Evolutionary conservation across 2,888 invertebrate genomes (phyloP), one percentile per base, ranked within the genome.

Genomic region (Cacoxenus indagator): DNA sequence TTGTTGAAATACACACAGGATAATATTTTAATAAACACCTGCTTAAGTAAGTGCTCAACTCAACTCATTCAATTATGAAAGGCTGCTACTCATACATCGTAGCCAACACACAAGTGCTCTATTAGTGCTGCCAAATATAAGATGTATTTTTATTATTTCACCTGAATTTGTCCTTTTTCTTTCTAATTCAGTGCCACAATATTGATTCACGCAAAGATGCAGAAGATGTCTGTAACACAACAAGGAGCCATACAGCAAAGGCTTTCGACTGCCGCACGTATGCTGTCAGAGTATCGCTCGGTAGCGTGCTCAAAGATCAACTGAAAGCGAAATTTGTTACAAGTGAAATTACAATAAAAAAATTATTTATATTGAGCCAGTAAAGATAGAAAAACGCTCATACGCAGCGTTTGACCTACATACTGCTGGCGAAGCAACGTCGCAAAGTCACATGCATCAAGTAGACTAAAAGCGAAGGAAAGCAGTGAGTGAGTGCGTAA

Each of bases 331-430:
- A n/a, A n/a, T n/a, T n/a, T n/a, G n/a, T n/a, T 57, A n/a, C 48
- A 73, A 73, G 59, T 67, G 24, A 73, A 73, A 54, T 68, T 27
- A 6, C 59, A 37, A 37, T 19, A 43, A 26, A 65, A 71, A 73
- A 71, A 48, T 66, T 73, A 73, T 81, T 80, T 78, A 73, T 74
- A 74, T 75, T 78, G 82, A 73, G 71, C 71, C 74, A 72, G 70
- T 82, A 2, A 43, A n/a, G 45, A 43, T 43, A n/a, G n/a, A n/a
- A n/a, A n/a, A n/a, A n/a, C n/a, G n/a, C n/a, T n/a, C n/a, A n/a
- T n/a, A n/a, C n/a, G n/a, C n/a, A n/a, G n/a, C n/a, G n/a, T n/a
- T n/a, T n/a, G 80, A 80, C 83, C 80, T 78, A 80, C 73, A 80
- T 80, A 72, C 59, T 27, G 27, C 0, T 17, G 4, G n/a, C 64